Evolutionary conservation across 2,888 invertebrate species (phyloP), one percentile per base, ranked within the genome.

Genomic region (Augiades crinisus): DNA sequence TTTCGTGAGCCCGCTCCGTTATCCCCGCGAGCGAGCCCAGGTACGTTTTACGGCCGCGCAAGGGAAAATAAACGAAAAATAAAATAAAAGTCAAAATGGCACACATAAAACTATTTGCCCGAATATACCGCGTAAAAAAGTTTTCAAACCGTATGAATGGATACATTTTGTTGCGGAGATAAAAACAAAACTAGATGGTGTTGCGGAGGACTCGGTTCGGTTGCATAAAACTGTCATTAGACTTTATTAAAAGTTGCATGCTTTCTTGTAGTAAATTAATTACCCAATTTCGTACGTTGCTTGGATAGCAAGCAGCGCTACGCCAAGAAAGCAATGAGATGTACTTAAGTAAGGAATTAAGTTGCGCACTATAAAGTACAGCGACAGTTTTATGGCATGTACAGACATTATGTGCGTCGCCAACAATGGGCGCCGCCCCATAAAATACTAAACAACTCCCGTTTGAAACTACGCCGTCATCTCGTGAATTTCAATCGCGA

Each of bases 31-130:
- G 84, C 79, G 78, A 73, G 71, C 79, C 78, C 88, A 86, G 88
- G 88, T 88, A 89, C 82, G 82, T 85, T 89, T 89, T 89, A 89
- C 76, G 87, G 81, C 85, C 84, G 85, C 80, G 75, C 82, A 75
- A 85, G 81, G 83, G 84, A 87, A 87, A 86, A 88, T 89, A 86
- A 88, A 88, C 87, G 86, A 88, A 89, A 88, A 88, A 86, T 86
- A 87, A 89, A 89, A 88, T 87, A 87, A 88, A 89, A 88, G 86
- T 88, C 82, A 86, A 86, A 87, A 86, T 84, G 85, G 84, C 74
- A 70, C 68, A 78, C 85, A 84, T 88, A 88, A 88, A 88, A 87
- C 87, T 88, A 87, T 86, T 85, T 84, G 74, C 75, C 67, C 71
- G 74, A 79, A 82, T 81, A 80, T 72, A 77, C 72, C 61, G 71